Percentiles rank a stretch among this genome's conserved stretches.
phyloP scores from a whole-genome alignment of 2,797 vertebrate species.

The Phylloscopus collybita region DNA sequence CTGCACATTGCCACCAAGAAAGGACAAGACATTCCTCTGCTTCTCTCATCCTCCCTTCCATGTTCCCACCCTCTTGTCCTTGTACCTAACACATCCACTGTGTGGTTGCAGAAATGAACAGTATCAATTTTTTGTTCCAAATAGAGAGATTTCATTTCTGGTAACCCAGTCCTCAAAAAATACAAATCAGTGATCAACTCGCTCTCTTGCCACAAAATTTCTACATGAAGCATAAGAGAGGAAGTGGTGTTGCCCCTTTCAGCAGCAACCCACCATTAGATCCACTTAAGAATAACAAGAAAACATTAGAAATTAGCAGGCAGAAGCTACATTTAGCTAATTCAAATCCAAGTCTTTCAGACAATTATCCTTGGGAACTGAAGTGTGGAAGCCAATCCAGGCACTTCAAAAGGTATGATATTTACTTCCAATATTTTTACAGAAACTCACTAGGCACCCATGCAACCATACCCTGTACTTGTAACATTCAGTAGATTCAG shows the following conservation, averaged over 20 bases:
- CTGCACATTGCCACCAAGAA: background rate
- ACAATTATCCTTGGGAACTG: background rate
- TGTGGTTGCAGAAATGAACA: background rate
- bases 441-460: background rate
- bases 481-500: background rate
- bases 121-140: background rate
- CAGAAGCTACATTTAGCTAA: background rate
- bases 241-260: background rate
- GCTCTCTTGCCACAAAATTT: rapidly evolving
- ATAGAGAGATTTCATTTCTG: background rate
- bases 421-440: background rate
- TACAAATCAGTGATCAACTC: background rate
- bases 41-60: background rate
- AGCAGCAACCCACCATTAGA: background rate
- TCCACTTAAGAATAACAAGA: background rate
- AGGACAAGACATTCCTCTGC: background rate
- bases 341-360: background rate
- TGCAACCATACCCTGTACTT: background rate
- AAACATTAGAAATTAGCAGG: background rate
- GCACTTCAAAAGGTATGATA: background rate
- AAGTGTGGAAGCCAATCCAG: background rate
- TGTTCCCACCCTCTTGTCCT: background rate
- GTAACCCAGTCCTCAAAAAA: background rate
- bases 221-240: background rate
- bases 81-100: background rate